These are phyloP conservation scores for Tychaedon coryphoeus DNA, from an alignment of 2,113 vertebrate species.

Conservation along the genomic window DNA sequence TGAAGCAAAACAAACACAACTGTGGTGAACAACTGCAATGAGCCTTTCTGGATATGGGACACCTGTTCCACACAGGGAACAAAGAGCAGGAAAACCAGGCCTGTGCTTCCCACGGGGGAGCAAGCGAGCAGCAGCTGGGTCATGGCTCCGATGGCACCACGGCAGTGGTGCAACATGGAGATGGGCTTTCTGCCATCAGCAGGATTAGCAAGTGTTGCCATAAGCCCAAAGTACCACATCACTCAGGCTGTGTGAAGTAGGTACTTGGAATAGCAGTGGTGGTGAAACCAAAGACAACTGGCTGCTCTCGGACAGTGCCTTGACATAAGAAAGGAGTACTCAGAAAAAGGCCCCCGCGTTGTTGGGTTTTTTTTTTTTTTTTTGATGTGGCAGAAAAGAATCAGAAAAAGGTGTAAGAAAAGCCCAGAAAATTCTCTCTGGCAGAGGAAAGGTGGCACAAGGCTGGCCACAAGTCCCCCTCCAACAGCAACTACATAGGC, in stretches of 20 bases:
- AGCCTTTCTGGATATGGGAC: neutral
- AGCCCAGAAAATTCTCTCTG: neutral
- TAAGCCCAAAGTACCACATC: neutral
- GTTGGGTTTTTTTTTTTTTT: no score
- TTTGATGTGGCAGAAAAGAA: neutral
- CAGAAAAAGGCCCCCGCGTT: neutral
- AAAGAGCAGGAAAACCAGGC: neutral
- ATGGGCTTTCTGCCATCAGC: neutral
- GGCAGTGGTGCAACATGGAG: neutral
- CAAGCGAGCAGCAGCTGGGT: rapidly evolving
- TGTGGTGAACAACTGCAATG: neutral
- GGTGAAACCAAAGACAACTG: neutral
- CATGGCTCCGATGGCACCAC: neutral
- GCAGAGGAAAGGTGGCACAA: neutral
- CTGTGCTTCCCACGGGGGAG: neutral
- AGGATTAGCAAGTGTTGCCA: neutral
- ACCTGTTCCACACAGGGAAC: neutral
- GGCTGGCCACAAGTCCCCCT: neutral
- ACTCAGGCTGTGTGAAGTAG: neutral
- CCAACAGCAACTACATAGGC: neutral
- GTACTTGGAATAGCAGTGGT: neutral
- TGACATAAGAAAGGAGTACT: neutral
- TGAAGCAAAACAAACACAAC: neutral
- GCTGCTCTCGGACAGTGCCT: neutral
- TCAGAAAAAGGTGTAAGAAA: neutral